Evolutionary conservation across 2,888 invertebrate species (phyloP), one percentile per base, ranked within the genome.

Genomic region (Tetranychus truncatus): DNA sequence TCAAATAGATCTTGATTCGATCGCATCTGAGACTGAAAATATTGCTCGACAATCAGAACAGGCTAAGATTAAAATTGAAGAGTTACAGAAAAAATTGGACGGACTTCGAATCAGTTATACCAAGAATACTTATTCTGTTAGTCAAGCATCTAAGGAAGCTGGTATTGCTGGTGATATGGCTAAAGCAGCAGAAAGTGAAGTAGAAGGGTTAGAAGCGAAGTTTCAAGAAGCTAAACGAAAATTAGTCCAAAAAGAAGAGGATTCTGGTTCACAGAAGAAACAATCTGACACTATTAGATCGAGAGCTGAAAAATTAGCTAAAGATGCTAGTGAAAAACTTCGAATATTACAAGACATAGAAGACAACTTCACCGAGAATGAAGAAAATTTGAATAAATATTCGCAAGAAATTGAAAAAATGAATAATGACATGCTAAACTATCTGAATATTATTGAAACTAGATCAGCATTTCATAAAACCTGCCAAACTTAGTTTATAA

Each of bases 221-320:
- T 94, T 93, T 80, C 86, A 88, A 78, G 84, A 85, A 75, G 91
- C 91, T 1, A 88, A 89, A 77, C 86, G 85, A 77, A 87, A 88
- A 45, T 84, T 95, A 21, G 87, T 88, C 72, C 85, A 87, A 76
- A 89, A 91, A 77, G 88, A 90, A 4, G 87, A 86, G 78, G 87
- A 88, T 79, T 92, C 92, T 8, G 88, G 89, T 74, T 87, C 87
- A 77, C 90, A 91, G 1, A 89, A 92, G 79, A 88, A 88, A 77
- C 86, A 89, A 76, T 92, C 94, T 5, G 89, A 91, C 81, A 84
- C 86, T 67, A 84, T 96, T 75, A 85, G 91, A 75, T 88, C 89
- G 79, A 86, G 89, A 78, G 95, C 95, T 1, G 89, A 90, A 66
- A 88, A 88, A 80, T 85, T 96, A 34, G 91, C 92, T 1, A 89